Percentiles rank a stretch among this genome's conserved stretches.
phyloP scores from a whole-genome alignment of 1,140 invertebrate species.

The Globodera rostochiensis region DNA sequence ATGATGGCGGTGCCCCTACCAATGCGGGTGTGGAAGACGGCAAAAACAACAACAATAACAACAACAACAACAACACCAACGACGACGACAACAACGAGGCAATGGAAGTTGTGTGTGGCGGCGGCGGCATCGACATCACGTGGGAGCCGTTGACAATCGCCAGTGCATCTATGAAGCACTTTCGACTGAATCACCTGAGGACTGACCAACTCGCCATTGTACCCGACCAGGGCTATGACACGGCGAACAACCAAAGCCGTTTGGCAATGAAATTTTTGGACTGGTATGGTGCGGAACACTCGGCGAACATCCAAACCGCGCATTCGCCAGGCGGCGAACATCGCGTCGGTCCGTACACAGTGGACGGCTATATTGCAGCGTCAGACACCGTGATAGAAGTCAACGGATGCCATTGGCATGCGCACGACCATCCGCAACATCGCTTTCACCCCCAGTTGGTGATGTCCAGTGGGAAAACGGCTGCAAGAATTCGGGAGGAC shows the following conservation, averaged over 20 bases:
- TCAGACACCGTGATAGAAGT: constrained; percentile 4
- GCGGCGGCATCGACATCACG: neutral
- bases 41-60: too few species aligned
- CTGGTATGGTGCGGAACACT: neutral
- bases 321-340: neutral
- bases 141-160: constrained; percentile 15
- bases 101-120: neutral
- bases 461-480: constrained; percentile 6
- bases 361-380: constrained; percentile 5
- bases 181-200: neutral
- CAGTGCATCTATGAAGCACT: constrained; percentile 9
- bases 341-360: neutral
- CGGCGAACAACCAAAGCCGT: neutral
- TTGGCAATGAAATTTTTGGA: constrained; percentile 9
- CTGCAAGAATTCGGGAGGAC: neutral
- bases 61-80: too few species aligned
- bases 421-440: neutral
- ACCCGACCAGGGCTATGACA: constrained; percentile 6
- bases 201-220: neutral
- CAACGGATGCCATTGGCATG: constrained; percentile 16
- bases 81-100: neutral
- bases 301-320: neutral
- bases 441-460: neutral
- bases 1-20: neutral
- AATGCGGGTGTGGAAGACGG: too few species aligned